Base-by-base conservation (phyloP, 2,797 vertebrate species). In the Gastrophryne carolinensis region DNA sequence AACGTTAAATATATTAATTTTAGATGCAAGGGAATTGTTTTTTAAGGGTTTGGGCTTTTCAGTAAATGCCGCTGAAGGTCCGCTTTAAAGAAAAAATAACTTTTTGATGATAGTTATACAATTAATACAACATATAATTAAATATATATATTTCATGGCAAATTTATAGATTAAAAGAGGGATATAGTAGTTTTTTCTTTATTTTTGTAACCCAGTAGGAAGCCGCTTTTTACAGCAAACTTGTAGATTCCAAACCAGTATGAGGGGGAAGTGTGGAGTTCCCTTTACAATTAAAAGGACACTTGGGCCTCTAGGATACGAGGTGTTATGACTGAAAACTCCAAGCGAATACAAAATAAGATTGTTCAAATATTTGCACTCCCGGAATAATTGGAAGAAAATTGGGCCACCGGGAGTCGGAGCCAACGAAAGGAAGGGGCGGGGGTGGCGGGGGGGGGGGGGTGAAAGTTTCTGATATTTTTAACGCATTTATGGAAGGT, bases 321-420 rank as follows among this genome's bases (percentile, higher is more conserved):
- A 91, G 88, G 89, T 89, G 89, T 89, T 86, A 91, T 86, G 88
- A 89, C 87, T 82, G 84, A 83, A 88, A 87, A 80, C 67, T 87
- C 88, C 60, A 79, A 81, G 78, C 86, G 88, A 89, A 89, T 82
- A 87, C 89, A 88, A 89, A 89, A 88, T 83, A 81, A 89, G 86
- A 90, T 90, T 91, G 85, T 86, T 85, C 50, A 87, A 86, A 89
- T 88, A 90, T 90, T 90, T 88, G 87, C 86, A 86, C 87, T 82
- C 81, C 82, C 77, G 78, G 75, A 82, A 78, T 79, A 86, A 87
- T 82, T 79, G 84, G 85, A 87, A 83, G 82, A 81, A 85, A 88
- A 90, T 82, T 64, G 85, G 87, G 47, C 88, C 82, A 6, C n/a
- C 35, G 89, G 84, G 88, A 84, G 73, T n/a, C 81, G 79, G 30